These are phyloP conservation scores for Pelochelys cantorii DNA, from an alignment of 2,797 vertebrate species.

Conservation along the genomic window DNA sequence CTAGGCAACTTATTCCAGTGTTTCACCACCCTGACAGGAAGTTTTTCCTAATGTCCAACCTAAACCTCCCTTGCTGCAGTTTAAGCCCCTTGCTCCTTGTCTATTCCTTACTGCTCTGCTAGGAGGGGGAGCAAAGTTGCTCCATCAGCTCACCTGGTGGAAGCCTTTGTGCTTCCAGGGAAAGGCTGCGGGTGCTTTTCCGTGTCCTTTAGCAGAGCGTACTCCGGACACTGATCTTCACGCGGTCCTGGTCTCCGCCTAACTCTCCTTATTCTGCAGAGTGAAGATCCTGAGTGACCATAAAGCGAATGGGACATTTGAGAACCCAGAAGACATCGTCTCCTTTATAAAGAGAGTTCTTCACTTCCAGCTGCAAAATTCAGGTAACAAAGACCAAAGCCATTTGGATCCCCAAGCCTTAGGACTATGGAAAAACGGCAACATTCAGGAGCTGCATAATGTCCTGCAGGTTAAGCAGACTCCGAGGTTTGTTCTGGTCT, in stretches of 20 bases:
- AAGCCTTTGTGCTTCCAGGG: background rate
- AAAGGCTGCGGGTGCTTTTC: fast-evolving
- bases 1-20: too few species aligned
- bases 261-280: conserved; percentile 12
- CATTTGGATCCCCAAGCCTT: background rate
- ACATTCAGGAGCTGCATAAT: background rate
- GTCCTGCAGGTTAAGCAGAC: background rate
- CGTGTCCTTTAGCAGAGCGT: background rate
- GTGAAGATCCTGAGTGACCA: background rate
- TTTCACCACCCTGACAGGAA: too few species aligned
- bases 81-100: background rate
- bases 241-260: background rate
- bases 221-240: background rate
- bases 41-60: too few species aligned
- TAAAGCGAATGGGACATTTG: background rate
- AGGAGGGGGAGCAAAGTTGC: background rate
- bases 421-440: background rate
- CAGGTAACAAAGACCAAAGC: background rate
- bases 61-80: too few species aligned
- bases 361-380: conserved; percentile 4
- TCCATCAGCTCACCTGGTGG: background rate
- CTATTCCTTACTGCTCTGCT: background rate
- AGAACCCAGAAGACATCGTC: conserved; percentile 37
- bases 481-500: background rate
- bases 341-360: conserved; percentile 47